A percentile compares a stretch with the other conserved stretches of the same genome.
Evolutionary conservation across 2,888 invertebrate genomes (phyloP).

Genomic region (Hydrotaea cyrtoneurina): DNA sequence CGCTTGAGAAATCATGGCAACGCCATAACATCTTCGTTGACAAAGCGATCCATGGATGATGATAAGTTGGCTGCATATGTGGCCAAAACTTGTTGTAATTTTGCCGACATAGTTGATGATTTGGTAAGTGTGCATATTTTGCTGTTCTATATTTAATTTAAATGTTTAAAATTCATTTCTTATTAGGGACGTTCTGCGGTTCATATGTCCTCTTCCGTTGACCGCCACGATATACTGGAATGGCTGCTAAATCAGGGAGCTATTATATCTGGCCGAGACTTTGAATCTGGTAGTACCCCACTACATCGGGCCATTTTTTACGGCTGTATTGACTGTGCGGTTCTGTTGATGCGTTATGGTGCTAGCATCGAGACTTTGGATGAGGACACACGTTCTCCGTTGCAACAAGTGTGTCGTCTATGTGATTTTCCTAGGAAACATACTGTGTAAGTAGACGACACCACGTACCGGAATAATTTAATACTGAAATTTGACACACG

Average conservation of each 20-base stretch:
- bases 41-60: constrained; percentile 84
- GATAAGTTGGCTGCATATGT: constrained; percentile 83
- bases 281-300: constrained; percentile 86
- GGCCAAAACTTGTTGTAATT: constrained; percentile 84
- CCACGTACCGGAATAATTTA: no score
- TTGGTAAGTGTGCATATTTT: constrained; percentile 80
- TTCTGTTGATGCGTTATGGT: constrained; percentile 86
- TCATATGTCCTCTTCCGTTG: constrained; percentile 90
- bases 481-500: no score
- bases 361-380: constrained; percentile 77
- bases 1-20: constrained; percentile 81
- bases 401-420: constrained; percentile 77
- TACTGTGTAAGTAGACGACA: constrained; percentile 57
- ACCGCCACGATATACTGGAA: constrained; percentile 85
- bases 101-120: constrained; percentile 83
- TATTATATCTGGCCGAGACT: constrained; percentile 75
- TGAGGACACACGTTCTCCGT: constrained; percentile 75
- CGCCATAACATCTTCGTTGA: constrained; percentile 84
- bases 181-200: constrained; percentile 87
- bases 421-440: constrained; percentile 79
- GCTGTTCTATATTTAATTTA: neutral
- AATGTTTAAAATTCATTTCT: neutral
- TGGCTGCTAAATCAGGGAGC: constrained; percentile 87
- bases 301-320: constrained; percentile 91
- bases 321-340: constrained; percentile 89